Conservation (phyloP, 2,113 vertebrate species). For the Gallinago paraguaiae region DNA sequence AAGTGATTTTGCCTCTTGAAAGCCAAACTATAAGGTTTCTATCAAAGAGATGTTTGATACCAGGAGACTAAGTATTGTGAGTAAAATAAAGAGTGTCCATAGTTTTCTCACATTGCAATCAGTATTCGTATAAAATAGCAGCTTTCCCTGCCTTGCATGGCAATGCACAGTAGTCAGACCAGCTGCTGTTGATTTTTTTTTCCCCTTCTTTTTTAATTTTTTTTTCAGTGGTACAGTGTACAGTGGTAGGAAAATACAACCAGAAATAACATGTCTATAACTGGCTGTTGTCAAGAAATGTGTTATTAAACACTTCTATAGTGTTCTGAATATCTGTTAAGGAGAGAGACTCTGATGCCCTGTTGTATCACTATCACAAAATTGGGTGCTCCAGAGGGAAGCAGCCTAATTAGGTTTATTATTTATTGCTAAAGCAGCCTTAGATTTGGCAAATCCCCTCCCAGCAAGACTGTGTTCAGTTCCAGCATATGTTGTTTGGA, state of each 20-base stretch:
- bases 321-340: background rate
- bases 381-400: conserved; percentile 25
- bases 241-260: background rate
- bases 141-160: background rate
- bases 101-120: background rate
- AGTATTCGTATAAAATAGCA: background rate
- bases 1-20: conserved; percentile 45
- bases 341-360: background rate
- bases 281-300: background rate
- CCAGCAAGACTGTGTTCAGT: conserved; percentile 38
- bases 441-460: conserved; percentile 30
- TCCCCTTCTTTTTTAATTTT: background rate
- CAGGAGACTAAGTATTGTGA: conserved; percentile 9
- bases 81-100: background rate
- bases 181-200: background rate
- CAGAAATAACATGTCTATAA: background rate
- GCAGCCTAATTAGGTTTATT: conserved; percentile 48
- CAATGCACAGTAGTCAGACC: background rate
- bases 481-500: conserved; percentile 58
- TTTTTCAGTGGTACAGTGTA: background rate
- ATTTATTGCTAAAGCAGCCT: conserved; percentile 46
- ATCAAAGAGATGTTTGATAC: conserved; percentile 29
- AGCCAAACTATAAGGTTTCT: conserved; percentile 38
- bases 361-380: background rate
- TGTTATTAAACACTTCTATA: background rate